Conservation (phyloP, 2,113 vertebrate species). For the Tetrao urogallus region DNA sequence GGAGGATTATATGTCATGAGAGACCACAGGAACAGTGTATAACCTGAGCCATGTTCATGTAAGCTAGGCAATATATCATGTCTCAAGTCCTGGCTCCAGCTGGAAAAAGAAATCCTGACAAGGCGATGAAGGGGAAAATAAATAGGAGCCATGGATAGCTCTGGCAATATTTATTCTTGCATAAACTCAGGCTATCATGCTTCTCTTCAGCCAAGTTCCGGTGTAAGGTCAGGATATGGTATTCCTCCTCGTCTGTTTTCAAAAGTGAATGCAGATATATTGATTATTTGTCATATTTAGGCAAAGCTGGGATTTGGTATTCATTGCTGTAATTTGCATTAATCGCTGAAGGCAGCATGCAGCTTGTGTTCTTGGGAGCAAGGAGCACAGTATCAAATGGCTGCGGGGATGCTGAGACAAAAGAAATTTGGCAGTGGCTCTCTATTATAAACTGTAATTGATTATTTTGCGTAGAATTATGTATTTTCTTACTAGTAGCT, state of each 20-base stretch:
- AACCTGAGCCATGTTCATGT: neutral
- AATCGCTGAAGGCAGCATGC: neutral
- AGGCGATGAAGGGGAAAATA: neutral
- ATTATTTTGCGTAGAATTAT: neutral
- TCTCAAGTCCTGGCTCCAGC: neutral
- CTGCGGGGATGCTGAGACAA: neutral
- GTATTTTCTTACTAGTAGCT: neutral
- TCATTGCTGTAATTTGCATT: conserved; percentile 19
- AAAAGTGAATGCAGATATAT: conserved; percentile 1
- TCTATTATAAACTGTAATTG: neutral
- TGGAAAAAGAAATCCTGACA: neutral
- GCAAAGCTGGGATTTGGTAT: neutral
- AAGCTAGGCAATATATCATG: neutral
- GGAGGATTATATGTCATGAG: neutral
- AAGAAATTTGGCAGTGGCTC: neutral
- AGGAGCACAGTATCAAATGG: neutral
- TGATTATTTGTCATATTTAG: neutral
- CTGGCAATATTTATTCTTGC: neutral
- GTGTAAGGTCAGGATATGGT: neutral
- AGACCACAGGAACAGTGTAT: neutral
- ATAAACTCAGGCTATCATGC: neutral
- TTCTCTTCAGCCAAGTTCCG: neutral
- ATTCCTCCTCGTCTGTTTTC: neutral
- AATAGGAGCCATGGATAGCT: neutral
- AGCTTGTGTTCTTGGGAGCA: neutral